These are phyloP conservation scores for Portunus trituberculatus DNA, from an alignment of 1,140 invertebrate genomes.

Conservation along the genomic window DNA sequence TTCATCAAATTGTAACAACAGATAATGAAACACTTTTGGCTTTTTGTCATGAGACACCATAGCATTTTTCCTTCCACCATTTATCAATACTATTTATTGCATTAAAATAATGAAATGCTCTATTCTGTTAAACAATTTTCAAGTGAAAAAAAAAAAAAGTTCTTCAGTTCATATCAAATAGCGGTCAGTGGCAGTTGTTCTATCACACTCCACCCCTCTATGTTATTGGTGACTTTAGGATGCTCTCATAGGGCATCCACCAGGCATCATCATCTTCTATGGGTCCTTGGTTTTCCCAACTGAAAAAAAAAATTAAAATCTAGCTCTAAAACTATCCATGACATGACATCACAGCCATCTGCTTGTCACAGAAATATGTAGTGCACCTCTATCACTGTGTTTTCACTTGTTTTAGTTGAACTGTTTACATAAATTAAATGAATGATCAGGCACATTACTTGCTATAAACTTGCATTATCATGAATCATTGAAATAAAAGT, in stretches of 20 bases:
- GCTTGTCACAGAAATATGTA: neutral
- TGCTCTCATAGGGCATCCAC: neutral
- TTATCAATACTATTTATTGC: neutral
- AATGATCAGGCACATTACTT: too few species aligned
- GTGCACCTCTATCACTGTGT: too few species aligned
- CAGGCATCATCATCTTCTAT: neutral
- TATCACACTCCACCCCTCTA: neutral
- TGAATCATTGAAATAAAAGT: too few species aligned
- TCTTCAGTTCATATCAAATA: neutral
- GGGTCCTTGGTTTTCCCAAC: constrained; percentile 1
- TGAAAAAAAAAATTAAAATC: neutral
- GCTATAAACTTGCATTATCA: too few species aligned
- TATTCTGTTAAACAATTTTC: neutral
- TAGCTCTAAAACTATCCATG: constrained; percentile 22
- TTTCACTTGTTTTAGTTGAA: too few species aligned
- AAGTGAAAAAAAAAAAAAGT: neutral
- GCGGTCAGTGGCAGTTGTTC: neutral
- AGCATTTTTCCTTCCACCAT: too few species aligned
- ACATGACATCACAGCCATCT: neutral
- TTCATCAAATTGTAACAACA: too few species aligned
- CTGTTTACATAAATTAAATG: too few species aligned
- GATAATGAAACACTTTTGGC: too few species aligned
- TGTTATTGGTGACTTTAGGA: neutral
- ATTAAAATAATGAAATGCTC: neutral
- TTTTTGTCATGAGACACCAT: too few species aligned